These are phyloP conservation scores for Prionace glauca DNA, from an alignment of 2,797 vertebrate genomes.

Conservation along the genomic window DNA sequence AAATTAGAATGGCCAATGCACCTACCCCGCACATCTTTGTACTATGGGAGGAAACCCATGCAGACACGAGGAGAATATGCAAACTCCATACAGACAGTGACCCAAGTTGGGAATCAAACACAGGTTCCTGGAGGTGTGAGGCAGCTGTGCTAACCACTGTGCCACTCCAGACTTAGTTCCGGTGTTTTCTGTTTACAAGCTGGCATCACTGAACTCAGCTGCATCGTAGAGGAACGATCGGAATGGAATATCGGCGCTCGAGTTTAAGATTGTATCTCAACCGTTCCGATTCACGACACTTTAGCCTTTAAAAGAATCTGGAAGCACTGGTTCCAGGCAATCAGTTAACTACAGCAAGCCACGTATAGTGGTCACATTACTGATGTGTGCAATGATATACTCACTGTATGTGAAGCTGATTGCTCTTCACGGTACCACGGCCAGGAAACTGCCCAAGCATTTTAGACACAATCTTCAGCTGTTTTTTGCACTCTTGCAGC, in stretches of 20 bases:
- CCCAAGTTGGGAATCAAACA: too few relatives aligned
- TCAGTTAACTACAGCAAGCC: neutral
- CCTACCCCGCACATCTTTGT: too few relatives aligned
- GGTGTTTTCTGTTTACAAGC: neutral
- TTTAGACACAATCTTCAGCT: constrained; percentile 71
- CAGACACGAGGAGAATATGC: too few relatives aligned
- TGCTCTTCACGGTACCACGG: constrained; percentile 68
- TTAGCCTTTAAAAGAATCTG: neutral
- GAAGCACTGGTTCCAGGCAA: neutral
- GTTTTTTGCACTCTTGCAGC: constrained; percentile 80
- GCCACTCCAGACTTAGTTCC: neutral
- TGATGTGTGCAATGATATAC: constrained; percentile 42
- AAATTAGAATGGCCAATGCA: too few relatives aligned
- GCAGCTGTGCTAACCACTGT: too few relatives aligned
- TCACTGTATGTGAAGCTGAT: constrained; percentile 79
- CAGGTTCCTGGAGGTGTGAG: too few relatives aligned
- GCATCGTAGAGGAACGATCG: neutral
- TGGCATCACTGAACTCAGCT: neutral
- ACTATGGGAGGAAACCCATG: too few relatives aligned
- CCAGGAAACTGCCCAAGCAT: constrained; percentile 62
- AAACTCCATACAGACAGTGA: too few relatives aligned
- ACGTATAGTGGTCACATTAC: neutral
- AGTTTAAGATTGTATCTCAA: neutral
- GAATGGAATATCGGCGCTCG: neutral
- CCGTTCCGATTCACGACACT: neutral